Evolutionary conservation across 2,888 invertebrate genomes (phyloP).

Genomic region (Graphium colonna): DNA sequence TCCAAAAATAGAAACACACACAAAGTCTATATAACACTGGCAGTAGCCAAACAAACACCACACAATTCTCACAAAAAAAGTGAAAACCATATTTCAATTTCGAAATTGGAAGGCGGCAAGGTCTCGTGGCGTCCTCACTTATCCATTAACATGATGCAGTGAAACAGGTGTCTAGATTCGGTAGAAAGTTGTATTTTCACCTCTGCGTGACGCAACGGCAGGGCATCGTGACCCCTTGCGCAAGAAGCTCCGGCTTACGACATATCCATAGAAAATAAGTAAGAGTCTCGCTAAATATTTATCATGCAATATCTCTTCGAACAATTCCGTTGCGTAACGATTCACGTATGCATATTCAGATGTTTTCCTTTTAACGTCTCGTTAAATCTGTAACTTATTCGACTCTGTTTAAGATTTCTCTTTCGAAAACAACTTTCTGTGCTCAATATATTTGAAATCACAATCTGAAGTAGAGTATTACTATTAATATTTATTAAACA

Average conservation of each 20-base stretch:
- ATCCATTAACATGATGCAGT: constrained; percentile 41
- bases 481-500: no score
- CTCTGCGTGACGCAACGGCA: constrained; percentile 53
- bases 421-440: not conserved
- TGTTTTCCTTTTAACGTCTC: constrained; percentile 30
- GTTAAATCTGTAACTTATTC: constrained; percentile 9
- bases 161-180: constrained; percentile 48
- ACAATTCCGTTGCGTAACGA: constrained; percentile 63
- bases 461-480: no score
- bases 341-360: constrained; percentile 46
- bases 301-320: constrained; percentile 55
- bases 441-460: not conserved
- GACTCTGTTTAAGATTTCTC: not conserved
- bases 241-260: constrained; percentile 59
- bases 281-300: constrained; percentile 65
- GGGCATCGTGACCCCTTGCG: constrained; percentile 70
- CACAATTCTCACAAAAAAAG: constrained; percentile 22
- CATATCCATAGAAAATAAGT: constrained; percentile 59
- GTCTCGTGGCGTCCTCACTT: constrained; percentile 37
- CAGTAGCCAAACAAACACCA: constrained; percentile 15
- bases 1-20: no score
- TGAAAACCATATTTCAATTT: constrained; percentile 24
- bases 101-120: constrained; percentile 30
- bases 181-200: constrained; percentile 69
- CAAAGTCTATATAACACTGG: no score